phyloP scores from a whole-genome alignment of 2,888 invertebrate genomes.

The Vanessa cardui region DNA sequence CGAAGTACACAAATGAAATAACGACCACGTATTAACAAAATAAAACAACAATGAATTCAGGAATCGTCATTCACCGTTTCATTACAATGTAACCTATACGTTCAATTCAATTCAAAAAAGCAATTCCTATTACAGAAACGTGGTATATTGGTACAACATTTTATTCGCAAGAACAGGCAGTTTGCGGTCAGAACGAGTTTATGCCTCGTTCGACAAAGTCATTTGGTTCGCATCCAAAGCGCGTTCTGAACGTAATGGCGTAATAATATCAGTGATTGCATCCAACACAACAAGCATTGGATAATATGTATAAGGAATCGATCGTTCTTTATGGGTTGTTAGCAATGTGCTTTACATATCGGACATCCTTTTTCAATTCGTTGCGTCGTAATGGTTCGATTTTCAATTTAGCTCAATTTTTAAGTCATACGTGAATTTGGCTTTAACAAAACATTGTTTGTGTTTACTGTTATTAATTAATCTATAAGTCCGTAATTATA shows the following conservation, averaged over 20 bases:
- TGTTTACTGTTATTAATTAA: too few species aligned
- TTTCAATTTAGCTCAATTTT: constrained; percentile 24
- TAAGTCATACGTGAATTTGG: neutral
- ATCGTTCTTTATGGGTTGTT: constrained; percentile 31
- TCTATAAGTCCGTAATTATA: too few species aligned
- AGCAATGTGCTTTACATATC: constrained; percentile 22
- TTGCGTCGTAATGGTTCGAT: constrained; percentile 16
- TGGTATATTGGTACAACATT: constrained; percentile 27
- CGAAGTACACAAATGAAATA: too few species aligned
- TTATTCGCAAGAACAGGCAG: constrained; percentile 36
- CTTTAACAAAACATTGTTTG: too few species aligned
- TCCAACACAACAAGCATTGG: constrained; percentile 39
- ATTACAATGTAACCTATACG: neutral
- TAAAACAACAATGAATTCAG: too few species aligned
- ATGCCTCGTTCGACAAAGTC: constrained; percentile 40
- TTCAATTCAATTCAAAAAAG: constrained; percentile 12
- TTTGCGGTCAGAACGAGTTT: constrained; percentile 41
- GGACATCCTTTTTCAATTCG: constrained; percentile 30
- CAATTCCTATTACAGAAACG: neutral
- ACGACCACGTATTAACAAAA: too few species aligned
- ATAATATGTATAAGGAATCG: constrained; percentile 32
- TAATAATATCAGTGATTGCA: constrained; percentile 42
- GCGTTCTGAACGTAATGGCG: constrained; percentile 39
- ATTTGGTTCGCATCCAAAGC: constrained; percentile 47
- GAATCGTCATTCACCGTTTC: neutral